Evolutionary conservation across 2,888 invertebrate species (phyloP).

Genomic region (Caenorhabditis imperialis): DNA sequence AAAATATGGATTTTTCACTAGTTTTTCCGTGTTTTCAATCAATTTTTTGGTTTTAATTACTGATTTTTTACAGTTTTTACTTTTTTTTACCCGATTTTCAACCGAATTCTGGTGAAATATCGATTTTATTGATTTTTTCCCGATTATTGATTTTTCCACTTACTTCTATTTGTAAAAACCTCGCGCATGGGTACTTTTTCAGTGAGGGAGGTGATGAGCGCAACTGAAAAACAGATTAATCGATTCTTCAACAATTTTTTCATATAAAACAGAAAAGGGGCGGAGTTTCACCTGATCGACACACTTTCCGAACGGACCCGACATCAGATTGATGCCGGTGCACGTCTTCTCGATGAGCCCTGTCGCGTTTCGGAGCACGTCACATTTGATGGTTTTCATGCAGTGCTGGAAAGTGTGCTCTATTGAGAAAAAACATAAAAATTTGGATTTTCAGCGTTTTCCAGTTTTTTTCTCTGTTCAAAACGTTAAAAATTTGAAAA

Average conservation of each 20-base stretch:
- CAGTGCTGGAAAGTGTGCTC: conserved; percentile 22
- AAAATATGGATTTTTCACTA: too few species aligned
- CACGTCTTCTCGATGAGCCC: conserved; percentile 36
- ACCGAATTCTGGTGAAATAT: too few species aligned
- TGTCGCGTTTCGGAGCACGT: conserved; percentile 31
- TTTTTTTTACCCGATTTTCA: too few species aligned
- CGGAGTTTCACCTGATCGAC: conserved; percentile 12
- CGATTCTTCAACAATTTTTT: background rate
- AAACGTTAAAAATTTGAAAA: too few species aligned
- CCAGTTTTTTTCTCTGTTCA: too few species aligned
- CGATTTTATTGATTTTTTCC: too few species aligned
- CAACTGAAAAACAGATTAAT: conserved; percentile 8
- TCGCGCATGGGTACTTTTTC: conserved; percentile 34
- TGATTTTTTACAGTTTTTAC: too few species aligned
- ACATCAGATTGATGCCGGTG: conserved; percentile 41
- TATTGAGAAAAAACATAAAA: too few species aligned
- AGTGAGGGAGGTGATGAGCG: conserved; percentile 25
- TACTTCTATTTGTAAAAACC: conserved; percentile 30
- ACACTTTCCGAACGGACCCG: conserved; percentile 43
- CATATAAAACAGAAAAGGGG: background rate
- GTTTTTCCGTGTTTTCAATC: too few species aligned
- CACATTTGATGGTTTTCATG: conserved; percentile 31
- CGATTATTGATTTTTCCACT: too few species aligned
- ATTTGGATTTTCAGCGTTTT: too few species aligned
- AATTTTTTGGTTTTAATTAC: too few species aligned